A percentile compares a stretch with the other conserved stretches of the same genome.
phyloP scores from a whole-genome alignment of 2,113 vertebrate genomes.

The Oenanthe melanoleuca region DNA sequence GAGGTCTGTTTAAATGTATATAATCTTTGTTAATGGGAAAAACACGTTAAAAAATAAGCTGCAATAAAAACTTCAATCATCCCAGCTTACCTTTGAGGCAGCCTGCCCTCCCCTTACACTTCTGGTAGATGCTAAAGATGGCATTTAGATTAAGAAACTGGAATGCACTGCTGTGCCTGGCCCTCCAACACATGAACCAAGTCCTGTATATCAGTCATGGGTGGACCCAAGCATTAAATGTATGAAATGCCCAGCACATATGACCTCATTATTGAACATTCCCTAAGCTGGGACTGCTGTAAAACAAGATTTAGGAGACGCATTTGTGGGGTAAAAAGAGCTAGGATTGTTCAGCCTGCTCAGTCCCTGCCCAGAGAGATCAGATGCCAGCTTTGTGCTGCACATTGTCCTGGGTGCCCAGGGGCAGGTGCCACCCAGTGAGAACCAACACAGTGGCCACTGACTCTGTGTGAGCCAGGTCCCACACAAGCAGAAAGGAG shows the following conservation, averaged over 20 bases:
- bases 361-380: not conserved
- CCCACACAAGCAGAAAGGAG: not conserved
- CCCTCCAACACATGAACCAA: not conserved
- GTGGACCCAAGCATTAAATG: not conserved
- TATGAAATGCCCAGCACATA: not conserved
- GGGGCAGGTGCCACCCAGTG: not conserved
- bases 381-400: not conserved
- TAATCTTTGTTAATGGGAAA: not conserved
- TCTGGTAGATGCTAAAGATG: not conserved
- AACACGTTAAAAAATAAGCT: not conserved
- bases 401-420: not conserved
- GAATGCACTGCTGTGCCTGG: not conserved
- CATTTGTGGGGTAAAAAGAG: not conserved
- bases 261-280: not conserved
- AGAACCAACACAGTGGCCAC: not conserved
- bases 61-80: not conserved
- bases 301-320: not conserved
- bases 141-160: not conserved
- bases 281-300: not conserved
- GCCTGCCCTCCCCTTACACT: not conserved
- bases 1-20: not conserved
- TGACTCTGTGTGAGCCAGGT: not conserved
- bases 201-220: not conserved
- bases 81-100: not conserved
- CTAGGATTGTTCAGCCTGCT: not conserved